Conservation (phyloP, 2,888 invertebrate species). For the Oxystoma pomonae region DNA sequence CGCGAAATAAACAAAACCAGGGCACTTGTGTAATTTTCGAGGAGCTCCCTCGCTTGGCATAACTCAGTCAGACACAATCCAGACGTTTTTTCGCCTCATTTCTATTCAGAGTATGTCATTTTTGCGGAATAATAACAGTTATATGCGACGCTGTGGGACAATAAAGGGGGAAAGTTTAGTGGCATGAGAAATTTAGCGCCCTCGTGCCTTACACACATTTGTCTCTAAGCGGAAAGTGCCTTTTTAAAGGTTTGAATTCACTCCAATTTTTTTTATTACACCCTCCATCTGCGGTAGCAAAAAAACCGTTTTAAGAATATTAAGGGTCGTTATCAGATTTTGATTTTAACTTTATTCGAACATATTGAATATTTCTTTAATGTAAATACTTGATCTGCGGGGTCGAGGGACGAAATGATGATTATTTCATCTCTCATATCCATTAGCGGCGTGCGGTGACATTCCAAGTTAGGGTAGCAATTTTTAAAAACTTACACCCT, state of each 20-base stretch:
- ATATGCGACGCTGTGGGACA: conserved; percentile 39
- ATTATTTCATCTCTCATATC: too few relatives aligned
- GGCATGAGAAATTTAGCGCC: conserved; percentile 27
- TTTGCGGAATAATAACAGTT: conserved; percentile 41
- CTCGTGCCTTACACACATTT: conserved; percentile 14
- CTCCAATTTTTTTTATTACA: conserved; percentile 10
- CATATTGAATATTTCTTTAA: too few relatives aligned
- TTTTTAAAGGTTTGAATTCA: conserved; percentile 15
- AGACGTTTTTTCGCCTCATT: conserved; percentile 42
- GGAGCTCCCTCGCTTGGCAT: not conserved
- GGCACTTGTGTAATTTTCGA: not conserved
- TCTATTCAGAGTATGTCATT: conserved; percentile 44
- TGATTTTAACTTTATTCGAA: not conserved
- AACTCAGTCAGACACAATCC: conserved; percentile 33
- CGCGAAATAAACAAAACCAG: not conserved
- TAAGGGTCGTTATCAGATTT: not conserved
- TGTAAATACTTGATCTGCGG: too few relatives aligned
- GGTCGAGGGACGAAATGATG: too few relatives aligned
- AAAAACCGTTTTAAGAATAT: not conserved
- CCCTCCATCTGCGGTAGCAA: not conserved
- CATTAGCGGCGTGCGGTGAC: too few relatives aligned
- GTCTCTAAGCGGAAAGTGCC: conserved; percentile 9
- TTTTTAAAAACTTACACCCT: too few relatives aligned
- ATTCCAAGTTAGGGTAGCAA: too few relatives aligned
- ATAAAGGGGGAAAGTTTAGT: conserved; percentile 41